Base-by-base conservation (phyloP, 2,888 invertebrate genomes). In the Amiota communis region DNA sequence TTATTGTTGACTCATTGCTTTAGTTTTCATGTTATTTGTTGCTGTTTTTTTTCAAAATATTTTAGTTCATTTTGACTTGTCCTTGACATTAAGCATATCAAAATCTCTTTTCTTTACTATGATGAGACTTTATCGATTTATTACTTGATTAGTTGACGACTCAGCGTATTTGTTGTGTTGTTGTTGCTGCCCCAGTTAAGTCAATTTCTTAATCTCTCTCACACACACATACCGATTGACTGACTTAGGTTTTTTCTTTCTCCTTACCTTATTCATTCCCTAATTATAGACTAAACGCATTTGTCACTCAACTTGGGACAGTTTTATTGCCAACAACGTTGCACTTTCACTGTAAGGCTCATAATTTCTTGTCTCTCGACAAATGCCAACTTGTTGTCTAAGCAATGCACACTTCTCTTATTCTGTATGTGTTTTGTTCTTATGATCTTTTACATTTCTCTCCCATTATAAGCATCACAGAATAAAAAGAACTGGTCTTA, bases 321-420 rank as follows among this genome's bases (percentile, higher is more conserved):
- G 70, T 75, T 77, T 75, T 77, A 74, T 77, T 68, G 63, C 72
- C 56, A 17, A 47, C n/a, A 48, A 36, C 56, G 56, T 57, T 65
- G 72, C 77, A 73, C 70, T 59, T 70, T 20, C 59, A 70, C 67
- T 70, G 70, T 46, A 57, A 49, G 73, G 48, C 53, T 53, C 23
- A 63, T 48, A 59, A 64, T 64, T 71, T 36, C 56, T 36, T 36
- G 36, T 20, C 20, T 15, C 15, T 57, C 46, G 57, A 56, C 65
- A 68, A 68, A 17, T 68, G 51, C 67, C 67, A 72, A 73, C 71
- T 59, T 69, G 20, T 51, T 73, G 69, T 75, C 53, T 36, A 73
- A 73, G 71, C 59, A 65, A 71, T 51, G 48, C 64, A 70, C 53
- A 59, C 63, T 59, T 20, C 20, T 15, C 15, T 57, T 57, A 8